Evolutionary conservation across 1,140 invertebrate species (phyloP).

Genomic region (Calycopis cecrops): DNA sequence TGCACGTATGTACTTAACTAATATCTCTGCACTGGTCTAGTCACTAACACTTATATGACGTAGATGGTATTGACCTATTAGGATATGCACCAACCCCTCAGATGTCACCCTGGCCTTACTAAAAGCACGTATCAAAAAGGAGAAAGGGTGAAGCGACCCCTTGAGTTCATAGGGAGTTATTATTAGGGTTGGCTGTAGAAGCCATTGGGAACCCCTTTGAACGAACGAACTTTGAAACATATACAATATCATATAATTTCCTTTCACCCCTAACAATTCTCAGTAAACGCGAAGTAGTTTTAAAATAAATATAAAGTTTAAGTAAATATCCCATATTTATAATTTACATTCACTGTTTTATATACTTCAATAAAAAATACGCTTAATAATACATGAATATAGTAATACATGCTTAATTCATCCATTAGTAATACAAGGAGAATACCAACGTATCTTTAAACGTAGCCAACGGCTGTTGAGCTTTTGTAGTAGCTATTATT

Average conservation of each 20-base stretch:
- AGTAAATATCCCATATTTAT: not conserved
- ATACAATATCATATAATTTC: not conserved
- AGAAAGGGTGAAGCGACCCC: conserved; percentile 3
- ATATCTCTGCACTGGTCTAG: no score
- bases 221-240: not conserved
- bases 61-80: no score
- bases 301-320: not conserved
- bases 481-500: conserved; percentile 12
- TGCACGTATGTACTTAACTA: no score
- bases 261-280: not conserved
- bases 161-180: conserved; percentile 20
- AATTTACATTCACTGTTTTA: not conserved
- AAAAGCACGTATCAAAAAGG: not conserved
- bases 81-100: no score
- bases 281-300: not conserved
- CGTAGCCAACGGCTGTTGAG: conserved; percentile 8
- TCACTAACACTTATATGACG: no score
- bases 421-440: not conserved
- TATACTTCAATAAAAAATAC: not conserved
- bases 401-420: not conserved
- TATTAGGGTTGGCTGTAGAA: conserved; percentile 27
- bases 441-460: not conserved
- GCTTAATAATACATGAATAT: no score
- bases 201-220: conserved; percentile 21
- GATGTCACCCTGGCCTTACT: no score